Conservation (phyloP, 2,888 invertebrate genomes). For the Tanypteryx hageni region DNA sequence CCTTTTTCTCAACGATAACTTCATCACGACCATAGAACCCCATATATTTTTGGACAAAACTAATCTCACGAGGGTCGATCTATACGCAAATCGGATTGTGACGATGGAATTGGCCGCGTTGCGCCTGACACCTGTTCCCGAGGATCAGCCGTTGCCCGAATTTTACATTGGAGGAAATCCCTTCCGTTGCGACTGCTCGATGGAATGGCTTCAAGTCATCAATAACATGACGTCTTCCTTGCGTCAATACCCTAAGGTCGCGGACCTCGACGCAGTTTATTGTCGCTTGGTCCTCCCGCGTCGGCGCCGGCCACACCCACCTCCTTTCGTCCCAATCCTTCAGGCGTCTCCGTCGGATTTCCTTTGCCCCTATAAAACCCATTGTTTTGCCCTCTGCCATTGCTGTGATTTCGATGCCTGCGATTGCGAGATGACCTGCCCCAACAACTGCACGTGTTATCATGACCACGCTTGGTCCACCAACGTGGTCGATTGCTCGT, state of each 20-base stretch:
- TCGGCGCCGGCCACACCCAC: slow-evolving; percentile 76
- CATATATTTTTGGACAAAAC: slow-evolving; percentile 93
- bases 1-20: slow-evolving; percentile 92
- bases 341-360: slow-evolving; percentile 94
- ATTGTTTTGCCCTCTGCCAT: slow-evolving; percentile 95
- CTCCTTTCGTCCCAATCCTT: slow-evolving; percentile 88
- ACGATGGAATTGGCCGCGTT: slow-evolving; percentile 93
- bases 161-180: slow-evolving; percentile 97
- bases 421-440: slow-evolving; percentile 98
- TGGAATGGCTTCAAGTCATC: slow-evolving; percentile 96
- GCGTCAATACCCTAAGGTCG: slow-evolving; percentile 91
- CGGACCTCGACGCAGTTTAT: slow-evolving; percentile 93
- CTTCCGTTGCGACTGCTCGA: slow-evolving; percentile 95
- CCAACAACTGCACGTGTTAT: slow-evolving; percentile 94
- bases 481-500: slow-evolving; percentile 94
- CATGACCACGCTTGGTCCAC: slow-evolving; percentile 96
- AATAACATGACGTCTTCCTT: slow-evolving; percentile 84
- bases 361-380: slow-evolving; percentile 93
- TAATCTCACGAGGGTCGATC: slow-evolving; percentile 92
- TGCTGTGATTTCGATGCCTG: slow-evolving; percentile 98
- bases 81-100: slow-evolving; percentile 94
- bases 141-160: slow-evolving; percentile 87
- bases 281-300: slow-evolving; percentile 92
- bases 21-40: slow-evolving; percentile 89
- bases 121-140: slow-evolving; percentile 87